Conservation (phyloP, 2,113 vertebrate species). For the Amia ocellicauda region DNA sequence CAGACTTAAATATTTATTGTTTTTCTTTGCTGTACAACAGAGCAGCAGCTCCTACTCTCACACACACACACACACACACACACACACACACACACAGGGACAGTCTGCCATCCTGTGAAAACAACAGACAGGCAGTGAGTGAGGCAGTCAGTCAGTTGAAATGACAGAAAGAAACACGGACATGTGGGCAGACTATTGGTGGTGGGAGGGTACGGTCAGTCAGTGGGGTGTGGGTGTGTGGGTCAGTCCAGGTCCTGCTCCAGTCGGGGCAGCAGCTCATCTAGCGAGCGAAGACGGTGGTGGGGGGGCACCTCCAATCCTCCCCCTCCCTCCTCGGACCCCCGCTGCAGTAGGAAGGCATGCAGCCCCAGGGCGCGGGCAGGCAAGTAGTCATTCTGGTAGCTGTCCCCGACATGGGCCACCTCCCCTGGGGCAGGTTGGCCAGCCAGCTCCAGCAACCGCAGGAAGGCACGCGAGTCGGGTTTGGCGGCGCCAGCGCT, state of each 20-base stretch:
- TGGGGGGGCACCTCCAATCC: constrained; percentile 18
- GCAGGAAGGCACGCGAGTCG: constrained; percentile 67
- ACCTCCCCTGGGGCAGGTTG: constrained; percentile 47
- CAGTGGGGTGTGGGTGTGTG: too few relatives aligned
- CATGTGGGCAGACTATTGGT: too few relatives aligned
- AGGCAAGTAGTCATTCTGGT: constrained; percentile 75
- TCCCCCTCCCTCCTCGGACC: background rate
- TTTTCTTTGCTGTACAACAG: too few relatives aligned
- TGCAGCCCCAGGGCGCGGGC: constrained; percentile 76
- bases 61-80: too few relatives aligned
- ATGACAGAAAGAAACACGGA: too few relatives aligned
- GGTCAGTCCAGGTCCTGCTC: constrained; percentile 36
- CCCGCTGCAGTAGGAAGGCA: constrained; percentile 68
- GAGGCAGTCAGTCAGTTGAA: too few relatives aligned
- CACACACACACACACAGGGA: too few relatives aligned
- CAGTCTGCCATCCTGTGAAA: too few relatives aligned
- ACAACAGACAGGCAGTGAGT: too few relatives aligned
- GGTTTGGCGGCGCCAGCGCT: constrained; percentile 75
- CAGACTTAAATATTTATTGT: too few relatives aligned
- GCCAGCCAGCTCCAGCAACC: constrained; percentile 63
- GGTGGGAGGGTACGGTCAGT: too few relatives aligned
- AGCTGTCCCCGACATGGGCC: constrained; percentile 81
- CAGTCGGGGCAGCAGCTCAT: constrained; percentile 53
- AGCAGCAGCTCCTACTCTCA: too few relatives aligned
- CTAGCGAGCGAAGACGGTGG: constrained; percentile 53